phyloP scores from a whole-genome alignment of 2,113 vertebrate genomes.

The Gnathonemus longibarbis region DNA sequence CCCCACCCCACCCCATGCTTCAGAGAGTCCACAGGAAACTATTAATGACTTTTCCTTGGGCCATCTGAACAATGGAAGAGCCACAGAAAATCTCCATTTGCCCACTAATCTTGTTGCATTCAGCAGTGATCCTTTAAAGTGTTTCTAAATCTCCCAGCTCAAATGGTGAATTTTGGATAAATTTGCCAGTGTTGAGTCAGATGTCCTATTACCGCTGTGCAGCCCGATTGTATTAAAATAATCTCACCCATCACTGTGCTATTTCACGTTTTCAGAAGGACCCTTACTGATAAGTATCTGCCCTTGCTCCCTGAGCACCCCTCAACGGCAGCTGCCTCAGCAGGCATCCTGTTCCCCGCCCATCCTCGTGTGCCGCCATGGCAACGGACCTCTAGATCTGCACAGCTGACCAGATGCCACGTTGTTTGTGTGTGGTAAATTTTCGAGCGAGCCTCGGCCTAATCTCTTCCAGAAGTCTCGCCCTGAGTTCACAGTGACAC shows the following conservation, averaged over 20 bases:
- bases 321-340: neutral
- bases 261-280: neutral
- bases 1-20: neutral
- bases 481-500: neutral
- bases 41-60: neutral
- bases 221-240: neutral
- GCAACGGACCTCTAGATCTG: neutral
- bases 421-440: neutral
- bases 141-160: slow-evolving; percentile 8
- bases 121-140: neutral
- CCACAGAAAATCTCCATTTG: neutral
- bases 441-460: neutral
- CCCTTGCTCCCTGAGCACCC: neutral
- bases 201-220: neutral
- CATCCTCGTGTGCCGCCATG: neutral
- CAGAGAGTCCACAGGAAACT: neutral
- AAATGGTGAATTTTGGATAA: neutral
- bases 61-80: neutral
- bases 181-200: neutral
- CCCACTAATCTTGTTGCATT: neutral
- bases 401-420: slow-evolving; percentile 10
- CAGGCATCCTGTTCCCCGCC: neutral
- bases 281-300: neutral
- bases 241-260: neutral
- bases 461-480: slow-evolving; percentile 17